phyloP scores from a whole-genome alignment of 2,113 vertebrate species.

The Megaceryle torquata region DNA sequence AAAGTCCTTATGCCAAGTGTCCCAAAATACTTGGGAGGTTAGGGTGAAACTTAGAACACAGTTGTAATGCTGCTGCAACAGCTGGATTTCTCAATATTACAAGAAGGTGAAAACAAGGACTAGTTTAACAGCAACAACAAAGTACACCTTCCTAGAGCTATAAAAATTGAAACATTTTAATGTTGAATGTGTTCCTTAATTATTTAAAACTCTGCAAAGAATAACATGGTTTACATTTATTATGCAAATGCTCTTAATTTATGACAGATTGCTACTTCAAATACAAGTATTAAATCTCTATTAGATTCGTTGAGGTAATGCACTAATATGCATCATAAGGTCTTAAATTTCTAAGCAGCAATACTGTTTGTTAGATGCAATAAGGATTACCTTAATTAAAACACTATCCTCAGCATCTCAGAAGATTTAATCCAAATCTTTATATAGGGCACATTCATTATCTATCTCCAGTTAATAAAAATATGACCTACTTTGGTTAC shows the following conservation, averaged over 20 bases:
- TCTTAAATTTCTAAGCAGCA: conserved; percentile 76
- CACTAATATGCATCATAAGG: conserved; percentile 71
- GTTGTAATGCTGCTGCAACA: neutral
- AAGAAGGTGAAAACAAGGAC: conserved; percentile 11
- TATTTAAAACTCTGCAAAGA: conserved; percentile 69
- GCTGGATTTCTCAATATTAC: neutral
- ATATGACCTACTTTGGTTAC: conserved; percentile 75
- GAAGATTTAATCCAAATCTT: conserved; percentile 75
- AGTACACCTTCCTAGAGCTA: conserved; percentile 15
- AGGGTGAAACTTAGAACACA: neutral
- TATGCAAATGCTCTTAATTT: conserved; percentile 76
- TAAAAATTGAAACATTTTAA: conserved; percentile 49
- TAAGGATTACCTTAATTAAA: conserved; percentile 82
- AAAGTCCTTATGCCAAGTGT: neutral
- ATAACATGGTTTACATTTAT: conserved; percentile 69
- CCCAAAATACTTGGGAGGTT: neutral
- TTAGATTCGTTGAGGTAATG: conserved; percentile 71
- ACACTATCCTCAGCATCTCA: conserved; percentile 72
- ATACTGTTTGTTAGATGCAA: conserved; percentile 75
- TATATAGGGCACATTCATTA: conserved; percentile 77
- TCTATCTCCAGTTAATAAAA: conserved; percentile 79
- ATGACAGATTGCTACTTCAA: conserved; percentile 78
- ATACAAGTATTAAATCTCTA: conserved; percentile 77
- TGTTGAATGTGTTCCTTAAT: conserved; percentile 55
- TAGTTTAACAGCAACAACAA: conserved; percentile 61